phyloP scores from a whole-genome alignment of 2,888 invertebrate genomes.

The Drosophila melanosoma region DNA sequence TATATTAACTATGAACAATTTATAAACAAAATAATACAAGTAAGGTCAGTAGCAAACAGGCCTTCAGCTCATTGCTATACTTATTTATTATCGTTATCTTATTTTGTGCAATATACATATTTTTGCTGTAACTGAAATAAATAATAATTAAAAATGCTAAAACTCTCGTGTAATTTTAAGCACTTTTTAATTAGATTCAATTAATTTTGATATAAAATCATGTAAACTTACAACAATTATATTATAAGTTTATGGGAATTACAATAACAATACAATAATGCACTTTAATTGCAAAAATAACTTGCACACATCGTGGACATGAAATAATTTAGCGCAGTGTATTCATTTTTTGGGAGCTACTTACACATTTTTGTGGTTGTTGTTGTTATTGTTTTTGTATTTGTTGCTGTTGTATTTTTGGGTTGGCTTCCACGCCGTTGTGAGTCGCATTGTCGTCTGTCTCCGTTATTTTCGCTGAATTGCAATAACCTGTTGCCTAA shows the following conservation, averaged over 20 bases:
- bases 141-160: not conserved
- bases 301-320: constrained; percentile 27
- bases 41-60: not conserved
- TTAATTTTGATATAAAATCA: constrained; percentile 4
- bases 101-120: too few species aligned
- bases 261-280: constrained; percentile 10
- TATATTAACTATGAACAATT: not conserved
- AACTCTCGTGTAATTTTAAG: not conserved
- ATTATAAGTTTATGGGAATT: not conserved
- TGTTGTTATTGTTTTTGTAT: constrained; percentile 2
- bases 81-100: not conserved
- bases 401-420: constrained; percentile 26
- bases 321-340: constrained; percentile 66
- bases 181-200: not conserved
- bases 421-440: constrained; percentile 35
- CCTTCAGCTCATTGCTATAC: too few species aligned
- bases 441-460: constrained; percentile 58
- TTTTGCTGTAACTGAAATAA: not conserved
- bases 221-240: constrained; percentile 1
- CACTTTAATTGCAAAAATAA: constrained; percentile 5
- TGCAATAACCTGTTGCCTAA: constrained; percentile 83
- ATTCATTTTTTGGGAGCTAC: constrained; percentile 74
- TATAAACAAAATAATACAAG: not conserved
- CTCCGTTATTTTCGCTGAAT: constrained; percentile 75
- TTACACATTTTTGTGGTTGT: constrained; percentile 52